phyloP scores from a whole-genome alignment of 92 coral and sea anemone species.

The Hydrozoanthus gracilis region DNA sequence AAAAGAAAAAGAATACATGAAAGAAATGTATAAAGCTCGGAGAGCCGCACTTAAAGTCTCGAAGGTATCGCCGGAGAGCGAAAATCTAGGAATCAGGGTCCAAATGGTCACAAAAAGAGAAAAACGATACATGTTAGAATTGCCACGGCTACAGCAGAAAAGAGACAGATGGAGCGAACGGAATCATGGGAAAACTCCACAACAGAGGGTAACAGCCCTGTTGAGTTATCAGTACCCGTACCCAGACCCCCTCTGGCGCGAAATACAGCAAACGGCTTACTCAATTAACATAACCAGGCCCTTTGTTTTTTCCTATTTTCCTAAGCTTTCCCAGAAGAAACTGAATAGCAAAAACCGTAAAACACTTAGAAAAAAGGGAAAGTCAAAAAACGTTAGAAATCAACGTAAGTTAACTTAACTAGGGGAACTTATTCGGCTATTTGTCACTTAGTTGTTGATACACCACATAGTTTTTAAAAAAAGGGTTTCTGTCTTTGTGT shows the following conservation, averaged over 20 bases:
- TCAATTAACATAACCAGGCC: slow-evolving; percentile 65
- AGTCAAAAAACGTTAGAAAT: background rate
- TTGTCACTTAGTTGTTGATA: too few relatives aligned
- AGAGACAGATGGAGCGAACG: background rate
- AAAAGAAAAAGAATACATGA: slow-evolving; percentile 24
- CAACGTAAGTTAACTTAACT: too few relatives aligned
- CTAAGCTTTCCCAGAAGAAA: slow-evolving; percentile 49
- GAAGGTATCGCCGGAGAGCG: background rate
- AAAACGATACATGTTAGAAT: slow-evolving; percentile 7
- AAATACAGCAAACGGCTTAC: slow-evolving; percentile 34
- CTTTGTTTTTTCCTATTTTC: slow-evolving; percentile 77
- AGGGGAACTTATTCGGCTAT: too few relatives aligned
- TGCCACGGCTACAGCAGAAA: slow-evolving; percentile 20
- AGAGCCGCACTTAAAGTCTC: background rate
- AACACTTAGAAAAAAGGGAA: background rate
- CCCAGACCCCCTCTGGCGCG: slow-evolving; percentile 33
- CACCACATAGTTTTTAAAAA: too few relatives aligned
- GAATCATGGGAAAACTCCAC: slow-evolving; percentile 1
- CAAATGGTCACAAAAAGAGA: background rate
- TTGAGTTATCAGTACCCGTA: slow-evolving; percentile 34
- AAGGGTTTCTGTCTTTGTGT: too few relatives aligned
- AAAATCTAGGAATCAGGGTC: background rate
- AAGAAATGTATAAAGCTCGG: background rate
- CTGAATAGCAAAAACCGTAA: background rate
- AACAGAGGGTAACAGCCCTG: slow-evolving; percentile 15